Evolutionary conservation across 2,797 vertebrate genomes (phyloP), one percentile per base, ranked within the genome.

Genomic region (Dryobates pubescens): DNA sequence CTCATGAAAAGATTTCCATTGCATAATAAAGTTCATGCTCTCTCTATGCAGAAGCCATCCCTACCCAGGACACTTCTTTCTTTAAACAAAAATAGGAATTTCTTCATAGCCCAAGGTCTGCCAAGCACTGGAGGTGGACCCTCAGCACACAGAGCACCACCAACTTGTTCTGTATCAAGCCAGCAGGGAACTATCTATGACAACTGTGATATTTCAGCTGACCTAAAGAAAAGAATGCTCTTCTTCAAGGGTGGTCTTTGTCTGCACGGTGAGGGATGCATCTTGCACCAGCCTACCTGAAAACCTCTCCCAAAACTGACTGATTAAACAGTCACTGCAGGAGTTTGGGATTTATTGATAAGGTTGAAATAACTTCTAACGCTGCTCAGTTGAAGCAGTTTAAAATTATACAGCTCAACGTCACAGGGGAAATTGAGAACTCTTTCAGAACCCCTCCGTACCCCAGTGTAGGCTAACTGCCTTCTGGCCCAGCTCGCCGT

Each of bases 21-120:
- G 95, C 90, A 77, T 89, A 95, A 94, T 53, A 82, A 88, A 94
- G 94, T 93, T 96, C 89, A 95, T 32, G 73, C 82, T 95, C 90
- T 81, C 81, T 92, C 71, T 79, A 27, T n/a, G 79, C 2, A 86
- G 70, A 64, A 94, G 74, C 45, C 80, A 88, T 53, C 41, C 18
- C 45, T 86, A 58, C n/a, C 23, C 20, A 68, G 70, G 80, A 84
- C 58, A 70, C 8, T 41, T 54, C 9, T 84, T 72, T 84, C 90
- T 91, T 65, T 27, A 77, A 86, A 65, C 15, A 11, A 75, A 65
- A 62, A 49, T 7, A 83, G 23, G 36, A 73, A 72, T 85, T 92
- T 92, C 88, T 82, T 82, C 67, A 54, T 30, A 92, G 45, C 0
- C 0, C 3, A 24, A 7, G 6, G 9, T 43, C 49, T 90, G 88